Percentiles rank a stretch among this genome's conserved stretches.
These are phyloP conservation scores for Porites divaricata DNA, from an alignment of 92 coral and sea anemone genomes.

Conservation along the genomic window DNA sequence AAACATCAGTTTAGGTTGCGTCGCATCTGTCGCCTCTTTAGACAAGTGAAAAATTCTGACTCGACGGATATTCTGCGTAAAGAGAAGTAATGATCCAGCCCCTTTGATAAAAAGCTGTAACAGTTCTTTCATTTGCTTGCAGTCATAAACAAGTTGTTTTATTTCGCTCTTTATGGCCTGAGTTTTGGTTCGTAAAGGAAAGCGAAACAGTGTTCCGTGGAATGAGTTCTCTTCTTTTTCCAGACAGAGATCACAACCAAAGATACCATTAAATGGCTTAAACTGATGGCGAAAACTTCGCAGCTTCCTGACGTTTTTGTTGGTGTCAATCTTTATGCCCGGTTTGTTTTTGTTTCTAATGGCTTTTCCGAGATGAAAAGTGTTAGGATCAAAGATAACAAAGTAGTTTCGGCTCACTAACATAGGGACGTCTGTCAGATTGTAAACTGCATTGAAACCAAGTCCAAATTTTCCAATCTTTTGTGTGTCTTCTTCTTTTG, in stretches of 20 bases:
- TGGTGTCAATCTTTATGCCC: conserved; percentile 73
- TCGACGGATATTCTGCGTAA: conserved; percentile 77
- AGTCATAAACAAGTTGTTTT: conserved; percentile 67
- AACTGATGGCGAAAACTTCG: conserved; percentile 70
- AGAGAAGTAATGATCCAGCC: conserved; percentile 77
- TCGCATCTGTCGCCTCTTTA: conserved; percentile 24
- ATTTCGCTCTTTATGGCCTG: conserved; percentile 71
- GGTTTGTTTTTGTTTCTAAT: conserved; percentile 76
- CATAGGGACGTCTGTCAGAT: conserved; percentile 90
- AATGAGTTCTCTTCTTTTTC: conserved; percentile 39
- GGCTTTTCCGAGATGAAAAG: conserved; percentile 73
- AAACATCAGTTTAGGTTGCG: conserved; percentile 59
- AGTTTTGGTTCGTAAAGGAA: conserved; percentile 69
- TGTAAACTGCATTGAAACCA: conserved; percentile 91
- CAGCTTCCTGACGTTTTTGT: conserved; percentile 38
- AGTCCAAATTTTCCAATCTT: conserved; percentile 92
- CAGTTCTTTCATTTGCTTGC: conserved; percentile 61
- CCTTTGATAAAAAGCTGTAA: conserved; percentile 61
- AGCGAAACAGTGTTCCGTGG: conserved; percentile 82
- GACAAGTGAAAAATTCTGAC: conserved; percentile 71
- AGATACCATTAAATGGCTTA: conserved; percentile 76
- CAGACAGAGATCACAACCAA: conserved; percentile 73
- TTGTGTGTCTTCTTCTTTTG: conserved; percentile 70
- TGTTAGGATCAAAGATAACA: conserved; percentile 82
- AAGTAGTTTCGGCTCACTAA: conserved; percentile 70